Conservation (phyloP, 2,888 invertebrate genomes). For the Aphidoletes aphidimyza region DNA sequence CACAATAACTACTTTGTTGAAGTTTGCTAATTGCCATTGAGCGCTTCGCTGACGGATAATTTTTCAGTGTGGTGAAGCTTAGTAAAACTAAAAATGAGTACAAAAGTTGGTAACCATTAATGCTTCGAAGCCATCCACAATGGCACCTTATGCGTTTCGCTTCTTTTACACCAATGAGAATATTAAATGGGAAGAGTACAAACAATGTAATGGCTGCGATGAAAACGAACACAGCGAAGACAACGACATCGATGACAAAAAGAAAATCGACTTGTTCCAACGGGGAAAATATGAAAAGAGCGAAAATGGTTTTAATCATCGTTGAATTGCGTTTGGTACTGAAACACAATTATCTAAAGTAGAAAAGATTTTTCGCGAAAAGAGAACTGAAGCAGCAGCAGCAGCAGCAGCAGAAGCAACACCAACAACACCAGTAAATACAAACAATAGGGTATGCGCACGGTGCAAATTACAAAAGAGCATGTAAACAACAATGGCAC, state of each 20-base stretch:
- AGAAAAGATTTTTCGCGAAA: background rate
- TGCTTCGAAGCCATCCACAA: background rate
- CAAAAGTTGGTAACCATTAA: constrained; percentile 5
- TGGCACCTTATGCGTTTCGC: background rate
- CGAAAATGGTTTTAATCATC: constrained; percentile 46
- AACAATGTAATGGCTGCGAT: background rate
- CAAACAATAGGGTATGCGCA: background rate
- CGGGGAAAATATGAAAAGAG: background rate
- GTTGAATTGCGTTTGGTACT: background rate
- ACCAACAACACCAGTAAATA: background rate
- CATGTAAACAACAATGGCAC: constrained; percentile 43
- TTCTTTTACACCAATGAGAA: background rate
- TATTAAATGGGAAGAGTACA: constrained; percentile 16
- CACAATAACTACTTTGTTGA: constrained; percentile 13
- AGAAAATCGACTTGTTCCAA: background rate
- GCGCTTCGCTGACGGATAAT: background rate
- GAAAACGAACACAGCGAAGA: background rate
- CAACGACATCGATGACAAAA: background rate
- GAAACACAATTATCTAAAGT: background rate
- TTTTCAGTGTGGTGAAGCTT: background rate
- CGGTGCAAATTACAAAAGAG: constrained; percentile 33
- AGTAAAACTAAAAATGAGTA: background rate
- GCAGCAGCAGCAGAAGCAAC: too few species aligned
- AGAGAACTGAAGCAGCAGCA: background rate
- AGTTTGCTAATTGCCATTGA: background rate